These are phyloP conservation scores for Ganaspis brasiliensis DNA, from an alignment of 2,888 invertebrate genomes.

Conservation along the genomic window DNA sequence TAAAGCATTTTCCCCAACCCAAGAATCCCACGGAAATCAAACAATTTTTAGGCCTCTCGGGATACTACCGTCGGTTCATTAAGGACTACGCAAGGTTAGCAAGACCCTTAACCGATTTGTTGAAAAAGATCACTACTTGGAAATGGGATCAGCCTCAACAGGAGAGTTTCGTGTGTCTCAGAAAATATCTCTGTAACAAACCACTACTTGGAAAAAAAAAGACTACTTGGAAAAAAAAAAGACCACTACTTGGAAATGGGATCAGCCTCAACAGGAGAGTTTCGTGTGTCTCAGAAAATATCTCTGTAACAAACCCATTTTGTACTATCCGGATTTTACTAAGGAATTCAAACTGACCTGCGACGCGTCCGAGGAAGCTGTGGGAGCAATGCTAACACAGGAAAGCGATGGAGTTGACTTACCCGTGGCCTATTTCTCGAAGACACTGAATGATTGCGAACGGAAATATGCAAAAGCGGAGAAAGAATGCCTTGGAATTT, in stretches of 20 bases:
- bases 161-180: neutral
- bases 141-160: neutral
- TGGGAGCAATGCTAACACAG: neutral
- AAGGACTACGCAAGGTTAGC: neutral
- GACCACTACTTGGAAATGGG: neutral
- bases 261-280: neutral
- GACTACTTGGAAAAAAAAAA: too few species aligned
- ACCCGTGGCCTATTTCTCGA: neutral
- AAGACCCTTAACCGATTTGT: neutral
- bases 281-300: neutral
- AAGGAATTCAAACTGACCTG: neutral
- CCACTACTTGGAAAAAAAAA: too few species aligned
- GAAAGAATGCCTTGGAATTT: neutral
- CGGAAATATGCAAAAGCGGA: neutral
- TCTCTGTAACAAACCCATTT: too few species aligned
- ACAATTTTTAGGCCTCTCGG: neutral
- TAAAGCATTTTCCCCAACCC: neutral
- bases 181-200: too few species aligned
- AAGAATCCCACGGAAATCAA: neutral
- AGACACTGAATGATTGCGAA: neutral
- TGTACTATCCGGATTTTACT: neutral
- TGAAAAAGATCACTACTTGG: neutral
- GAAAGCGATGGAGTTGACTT: neutral
- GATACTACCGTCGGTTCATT: neutral
- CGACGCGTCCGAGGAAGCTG: neutral